Percentiles rank a stretch among this genome's conserved stretches.
phyloP scores from a whole-genome alignment of 2,113 vertebrate species.

The human (Homo sapiens) region GRCh38 chr4:104110501-104111000 shows the following conservation, averaged over 20 bases:
- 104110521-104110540: not conserved
- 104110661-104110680: not conserved
- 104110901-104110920: not conserved
- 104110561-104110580: not conserved
- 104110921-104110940: not conserved
- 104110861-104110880: not conserved
- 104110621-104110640: not conserved
- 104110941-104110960: not conserved
- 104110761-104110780: not conserved
- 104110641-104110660: not conserved
- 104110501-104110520: not conserved
- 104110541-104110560: slow-evolving; percentile 19
- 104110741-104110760: not conserved
- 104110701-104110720: not conserved
- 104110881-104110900: not conserved
- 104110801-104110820: not conserved
- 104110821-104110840: not conserved
- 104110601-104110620: not conserved
- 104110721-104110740: not conserved
- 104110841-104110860: not conserved
- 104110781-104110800: not conserved
- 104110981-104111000: not conserved
- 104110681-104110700: not conserved
- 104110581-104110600: not conserved
- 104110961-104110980: not conserved